Percentiles rank a stretch among this genome's conserved stretches.
Conservation (phyloP, 2,797 vertebrate genomes). For the Glyptemys insculpta region DNA sequence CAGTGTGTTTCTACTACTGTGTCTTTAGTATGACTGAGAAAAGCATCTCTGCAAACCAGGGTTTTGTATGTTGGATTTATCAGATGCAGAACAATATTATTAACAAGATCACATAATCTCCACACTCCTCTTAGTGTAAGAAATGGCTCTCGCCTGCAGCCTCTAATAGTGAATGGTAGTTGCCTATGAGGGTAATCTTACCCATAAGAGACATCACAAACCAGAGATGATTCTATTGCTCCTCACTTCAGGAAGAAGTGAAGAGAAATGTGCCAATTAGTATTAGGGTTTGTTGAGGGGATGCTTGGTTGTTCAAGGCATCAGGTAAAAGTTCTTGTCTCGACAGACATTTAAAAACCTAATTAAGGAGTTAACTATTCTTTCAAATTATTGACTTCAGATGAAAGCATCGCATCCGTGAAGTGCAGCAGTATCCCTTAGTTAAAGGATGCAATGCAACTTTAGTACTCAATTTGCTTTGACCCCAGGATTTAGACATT, state of each 20-base stretch:
- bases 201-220: background rate
- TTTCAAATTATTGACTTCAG: background rate
- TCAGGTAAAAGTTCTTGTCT: background rate
- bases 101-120: background rate
- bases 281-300: background rate
- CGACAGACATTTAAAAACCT: background rate
- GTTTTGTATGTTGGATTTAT: background rate
- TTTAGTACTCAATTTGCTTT: slow-evolving; percentile 11
- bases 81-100: background rate
- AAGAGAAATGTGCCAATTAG: background rate
- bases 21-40: background rate
- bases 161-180: background rate
- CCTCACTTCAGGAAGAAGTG: background rate
- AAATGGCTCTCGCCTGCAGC: background rate
- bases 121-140: background rate
- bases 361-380: background rate
- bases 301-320: background rate
- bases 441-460: background rate
- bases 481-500: background rate
- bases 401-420: background rate
- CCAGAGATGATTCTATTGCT: background rate
- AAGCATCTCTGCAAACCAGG: background rate
- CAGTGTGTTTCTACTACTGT: background rate
- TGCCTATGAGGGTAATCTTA: background rate
- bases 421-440: background rate